A percentile compares a stretch with the other conserved stretches of the same genome.
These are phyloP conservation scores for Pteronotus mesoamericanus DNA, from an alignment of 2,797 vertebrate genomes.

Conservation along the genomic window DNA sequence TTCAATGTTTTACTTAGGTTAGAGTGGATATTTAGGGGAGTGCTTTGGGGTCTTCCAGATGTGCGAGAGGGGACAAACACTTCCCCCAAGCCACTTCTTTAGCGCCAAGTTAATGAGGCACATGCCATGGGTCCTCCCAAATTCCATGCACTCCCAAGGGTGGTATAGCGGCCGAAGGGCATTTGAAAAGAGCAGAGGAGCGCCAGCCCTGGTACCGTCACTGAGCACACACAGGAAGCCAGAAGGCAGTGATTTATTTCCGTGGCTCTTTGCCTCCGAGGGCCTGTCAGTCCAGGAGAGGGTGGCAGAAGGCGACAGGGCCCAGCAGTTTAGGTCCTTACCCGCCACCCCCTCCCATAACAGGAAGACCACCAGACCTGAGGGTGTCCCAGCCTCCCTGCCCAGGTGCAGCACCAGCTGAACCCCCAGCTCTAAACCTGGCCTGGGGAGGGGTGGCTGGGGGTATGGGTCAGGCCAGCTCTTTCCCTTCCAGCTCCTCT, in stretches of 20 bases:
- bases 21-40: neutral
- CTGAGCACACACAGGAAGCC: conserved; percentile 24
- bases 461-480: neutral
- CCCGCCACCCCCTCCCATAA: neutral
- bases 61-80: neutral
- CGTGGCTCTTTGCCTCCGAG: neutral
- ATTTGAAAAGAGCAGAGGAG: neutral
- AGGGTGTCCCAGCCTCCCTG: neutral
- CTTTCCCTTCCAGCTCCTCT: neutral
- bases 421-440: neutral
- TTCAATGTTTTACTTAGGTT: neutral
- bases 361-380: neutral
- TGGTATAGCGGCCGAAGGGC: neutral
- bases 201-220: neutral
- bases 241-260: conserved; percentile 71
- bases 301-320: neutral
- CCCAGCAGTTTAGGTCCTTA: neutral
- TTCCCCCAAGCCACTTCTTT: neutral
- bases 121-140: neutral
- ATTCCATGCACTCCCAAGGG: neutral
- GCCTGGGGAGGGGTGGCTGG: neutral
- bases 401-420: neutral
- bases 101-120: neutral
- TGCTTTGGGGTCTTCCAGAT: neutral
- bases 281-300: conserved; percentile 16